Evolutionary conservation across 2,888 invertebrate species (phyloP).

Genomic region (Thereva nobilitata): DNA sequence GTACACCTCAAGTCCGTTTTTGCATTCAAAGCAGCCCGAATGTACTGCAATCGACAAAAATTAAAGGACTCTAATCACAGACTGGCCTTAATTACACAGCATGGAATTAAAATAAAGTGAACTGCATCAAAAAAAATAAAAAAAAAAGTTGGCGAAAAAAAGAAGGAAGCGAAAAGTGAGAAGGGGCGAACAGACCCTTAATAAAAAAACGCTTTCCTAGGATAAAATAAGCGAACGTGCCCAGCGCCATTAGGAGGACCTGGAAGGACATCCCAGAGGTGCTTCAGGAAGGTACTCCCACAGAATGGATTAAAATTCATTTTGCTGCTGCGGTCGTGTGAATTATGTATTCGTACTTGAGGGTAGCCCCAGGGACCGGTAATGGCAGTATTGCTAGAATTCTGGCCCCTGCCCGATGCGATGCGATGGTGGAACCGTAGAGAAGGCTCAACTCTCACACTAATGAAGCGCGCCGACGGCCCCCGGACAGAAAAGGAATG

Average conservation of each 20-base stretch:
- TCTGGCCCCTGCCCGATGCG: not conserved
- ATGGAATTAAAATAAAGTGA: constrained; percentile 32
- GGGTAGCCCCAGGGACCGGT: not conserved
- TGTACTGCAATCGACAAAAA: too few relatives aligned
- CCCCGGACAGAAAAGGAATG: too few relatives aligned
- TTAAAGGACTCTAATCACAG: constrained; percentile 5
- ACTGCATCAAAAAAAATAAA: constrained; percentile 20
- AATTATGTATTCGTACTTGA: constrained; percentile 31
- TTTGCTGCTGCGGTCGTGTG: constrained; percentile 30
- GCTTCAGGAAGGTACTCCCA: constrained; percentile 14
- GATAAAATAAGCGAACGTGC: too few relatives aligned
- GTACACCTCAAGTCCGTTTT: too few relatives aligned
- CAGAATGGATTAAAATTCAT: constrained; percentile 36
- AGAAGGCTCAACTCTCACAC: too few relatives aligned
- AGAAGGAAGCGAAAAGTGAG: too few relatives aligned
- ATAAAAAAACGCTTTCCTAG: too few relatives aligned
- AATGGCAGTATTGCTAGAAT: not conserved
- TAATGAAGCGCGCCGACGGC: too few relatives aligned
- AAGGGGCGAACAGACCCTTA: too few relatives aligned
- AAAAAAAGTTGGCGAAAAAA: constrained; percentile 3
- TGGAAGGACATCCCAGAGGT: constrained; percentile 7
- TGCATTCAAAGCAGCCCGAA: too few relatives aligned
- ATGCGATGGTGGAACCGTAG: too few relatives aligned
- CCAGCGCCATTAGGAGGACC: not conserved
- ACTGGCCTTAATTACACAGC: constrained; percentile 29